phyloP scores from a whole-genome alignment of 2,113 vertebrate species.

The Ophiodon elongatus region DNA sequence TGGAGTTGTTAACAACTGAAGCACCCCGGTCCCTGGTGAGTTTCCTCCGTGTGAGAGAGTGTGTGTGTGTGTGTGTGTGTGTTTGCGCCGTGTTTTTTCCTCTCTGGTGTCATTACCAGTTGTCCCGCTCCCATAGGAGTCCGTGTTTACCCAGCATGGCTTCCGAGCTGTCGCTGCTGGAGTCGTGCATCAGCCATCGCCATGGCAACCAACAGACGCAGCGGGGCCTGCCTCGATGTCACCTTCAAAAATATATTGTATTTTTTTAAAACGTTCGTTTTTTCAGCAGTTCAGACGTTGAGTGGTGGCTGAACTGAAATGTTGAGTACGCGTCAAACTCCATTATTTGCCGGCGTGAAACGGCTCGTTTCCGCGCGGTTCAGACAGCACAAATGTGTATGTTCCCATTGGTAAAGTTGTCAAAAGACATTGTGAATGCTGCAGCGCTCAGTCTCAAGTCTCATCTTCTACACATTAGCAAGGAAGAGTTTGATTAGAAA shows the following conservation, averaged over 20 bases:
- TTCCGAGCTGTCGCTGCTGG: slow-evolving; percentile 66
- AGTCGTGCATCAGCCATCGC: slow-evolving; percentile 53
- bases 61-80: slow-evolving; percentile 23
- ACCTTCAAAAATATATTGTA: not conserved
- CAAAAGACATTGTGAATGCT: too few relatives aligned
- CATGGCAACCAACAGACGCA: slow-evolving; percentile 56
- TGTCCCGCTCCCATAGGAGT: slow-evolving; percentile 72
- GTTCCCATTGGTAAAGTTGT: not conserved
- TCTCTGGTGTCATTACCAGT: slow-evolving; percentile 80
- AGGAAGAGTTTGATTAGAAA: not conserved
- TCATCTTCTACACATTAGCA: not conserved
- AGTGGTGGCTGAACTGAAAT: not conserved
- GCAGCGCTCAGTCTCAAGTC: too few relatives aligned
- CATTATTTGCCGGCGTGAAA: not conserved
- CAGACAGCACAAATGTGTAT: not conserved
- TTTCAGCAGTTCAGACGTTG: not conserved
- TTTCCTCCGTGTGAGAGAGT: slow-evolving; percentile 33
- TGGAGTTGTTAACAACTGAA: slow-evolving; percentile 59
- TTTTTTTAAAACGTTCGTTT: not conserved
- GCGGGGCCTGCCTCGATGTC: not conserved
- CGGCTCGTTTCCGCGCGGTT: not conserved
- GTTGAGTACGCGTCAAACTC: not conserved
- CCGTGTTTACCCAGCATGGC: slow-evolving; percentile 80
- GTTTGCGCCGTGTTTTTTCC: slow-evolving; percentile 58
- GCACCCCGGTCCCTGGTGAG: slow-evolving; percentile 20